Evolutionary conservation across 2,797 vertebrate genomes (phyloP).

Genomic region (Pangasius mekongensis): DNA sequence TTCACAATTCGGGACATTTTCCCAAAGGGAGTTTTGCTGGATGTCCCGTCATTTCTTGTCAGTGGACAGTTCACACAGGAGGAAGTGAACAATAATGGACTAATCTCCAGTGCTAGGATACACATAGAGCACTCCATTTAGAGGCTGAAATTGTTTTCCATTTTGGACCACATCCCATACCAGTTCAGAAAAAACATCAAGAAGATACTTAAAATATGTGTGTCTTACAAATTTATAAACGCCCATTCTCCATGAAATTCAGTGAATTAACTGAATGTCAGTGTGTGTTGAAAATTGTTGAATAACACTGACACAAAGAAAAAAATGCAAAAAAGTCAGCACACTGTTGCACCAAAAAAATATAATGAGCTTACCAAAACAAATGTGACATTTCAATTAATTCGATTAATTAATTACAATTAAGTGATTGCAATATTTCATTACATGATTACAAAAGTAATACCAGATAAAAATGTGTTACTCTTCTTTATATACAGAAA

Average conservation of each 20-base stretch:
- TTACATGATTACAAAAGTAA: too few relatives aligned
- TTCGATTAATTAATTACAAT: too few relatives aligned
- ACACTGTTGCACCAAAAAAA: too few relatives aligned
- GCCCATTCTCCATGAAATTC: neutral
- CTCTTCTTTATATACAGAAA: too few relatives aligned
- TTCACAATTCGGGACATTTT: constrained; percentile 47
- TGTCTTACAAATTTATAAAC: too few relatives aligned
- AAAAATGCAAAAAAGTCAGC: too few relatives aligned
- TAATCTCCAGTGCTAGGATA: neutral
- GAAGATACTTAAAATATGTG: too few relatives aligned
- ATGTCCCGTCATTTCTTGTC: constrained; percentile 40
- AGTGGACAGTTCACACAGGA: constrained; percentile 10
- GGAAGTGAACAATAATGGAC: constrained; percentile 1
- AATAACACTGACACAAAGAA: neutral
- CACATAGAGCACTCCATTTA: neutral
- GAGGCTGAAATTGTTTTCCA: neutral
- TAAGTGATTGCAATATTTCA: too few relatives aligned
- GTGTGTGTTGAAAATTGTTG: neutral
- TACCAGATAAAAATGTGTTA: neutral
- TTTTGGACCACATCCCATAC: neutral
- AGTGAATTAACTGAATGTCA: constrained; percentile 1
- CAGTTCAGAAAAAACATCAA: constrained; percentile 2
- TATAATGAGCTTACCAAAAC: too few relatives aligned
- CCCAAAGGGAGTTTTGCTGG: constrained; percentile 25
- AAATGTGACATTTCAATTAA: too few relatives aligned